These are phyloP conservation scores for Dasysyrphus tricinctus DNA, from an alignment of 2,888 invertebrate species.

Conservation along the genomic window DNA sequence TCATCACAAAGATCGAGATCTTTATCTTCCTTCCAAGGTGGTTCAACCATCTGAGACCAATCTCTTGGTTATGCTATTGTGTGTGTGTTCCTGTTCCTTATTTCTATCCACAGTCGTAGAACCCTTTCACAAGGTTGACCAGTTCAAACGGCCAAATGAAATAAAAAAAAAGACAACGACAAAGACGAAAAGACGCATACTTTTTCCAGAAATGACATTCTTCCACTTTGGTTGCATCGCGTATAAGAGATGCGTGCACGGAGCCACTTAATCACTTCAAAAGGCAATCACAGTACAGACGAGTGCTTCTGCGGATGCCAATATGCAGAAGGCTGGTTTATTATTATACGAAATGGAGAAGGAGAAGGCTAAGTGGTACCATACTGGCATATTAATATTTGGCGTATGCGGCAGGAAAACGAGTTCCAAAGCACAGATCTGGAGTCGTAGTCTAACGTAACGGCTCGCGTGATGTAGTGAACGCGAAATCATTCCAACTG, in stretches of 20 bases:
- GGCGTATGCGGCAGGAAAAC: constrained; percentile 61
- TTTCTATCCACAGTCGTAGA: background rate
- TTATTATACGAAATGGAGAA: constrained; percentile 56
- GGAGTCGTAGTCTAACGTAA: constrained; percentile 20
- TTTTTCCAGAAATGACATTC: constrained; percentile 56
- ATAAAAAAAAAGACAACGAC: background rate
- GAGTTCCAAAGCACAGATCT: constrained; percentile 19
- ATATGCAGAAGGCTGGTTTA: constrained; percentile 55
- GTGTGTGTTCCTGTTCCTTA: constrained; percentile 33
- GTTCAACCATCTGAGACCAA: constrained; percentile 35
- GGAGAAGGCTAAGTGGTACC: constrained; percentile 70
- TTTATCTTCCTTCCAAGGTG: constrained; percentile 62
- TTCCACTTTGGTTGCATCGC: constrained; percentile 54
- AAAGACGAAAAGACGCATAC: constrained; percentile 25
- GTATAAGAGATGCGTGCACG: constrained; percentile 65
- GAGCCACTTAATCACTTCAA: constrained; percentile 69
- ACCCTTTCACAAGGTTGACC: constrained; percentile 29
- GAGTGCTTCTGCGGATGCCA: constrained; percentile 54
- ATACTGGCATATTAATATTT: constrained; percentile 73
- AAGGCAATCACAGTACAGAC: constrained; percentile 37
- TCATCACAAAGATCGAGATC: constrained; percentile 67
- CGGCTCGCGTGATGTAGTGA: background rate
- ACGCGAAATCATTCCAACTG: constrained; percentile 49
- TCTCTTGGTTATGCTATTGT: constrained; percentile 21
- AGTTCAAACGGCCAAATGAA: constrained; percentile 39